Conservation (phyloP, 1,140 invertebrate genomes). For the Stegodyphus mimosarum region DNA sequence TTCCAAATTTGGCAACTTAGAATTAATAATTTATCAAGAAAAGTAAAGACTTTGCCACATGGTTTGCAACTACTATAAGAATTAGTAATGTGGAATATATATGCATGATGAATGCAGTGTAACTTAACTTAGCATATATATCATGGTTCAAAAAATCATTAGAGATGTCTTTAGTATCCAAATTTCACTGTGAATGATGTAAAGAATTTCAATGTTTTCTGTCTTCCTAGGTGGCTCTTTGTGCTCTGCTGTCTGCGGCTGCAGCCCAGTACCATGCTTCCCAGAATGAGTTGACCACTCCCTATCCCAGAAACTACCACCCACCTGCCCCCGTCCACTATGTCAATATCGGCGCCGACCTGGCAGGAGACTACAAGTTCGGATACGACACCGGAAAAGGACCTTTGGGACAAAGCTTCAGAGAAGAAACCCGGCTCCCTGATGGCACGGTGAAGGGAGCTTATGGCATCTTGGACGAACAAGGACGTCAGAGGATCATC, state of each 20-base stretch:
- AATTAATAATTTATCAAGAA: too few relatives aligned
- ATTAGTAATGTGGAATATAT: too few relatives aligned
- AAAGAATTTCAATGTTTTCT: neutral
- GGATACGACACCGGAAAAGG: slow-evolving; percentile 65
- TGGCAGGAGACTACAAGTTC: slow-evolving; percentile 64
- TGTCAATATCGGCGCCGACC: slow-evolving; percentile 62
- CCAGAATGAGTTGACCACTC: slow-evolving; percentile 49
- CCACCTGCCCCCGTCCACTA: slow-evolving; percentile 62
- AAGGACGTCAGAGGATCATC: slow-evolving; percentile 71
- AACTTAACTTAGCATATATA: too few relatives aligned
- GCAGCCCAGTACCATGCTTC: slow-evolving; percentile 30
- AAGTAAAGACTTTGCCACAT: too few relatives aligned
- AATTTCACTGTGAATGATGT: neutral
- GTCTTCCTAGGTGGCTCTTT: slow-evolving; percentile 8
- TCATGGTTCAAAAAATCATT: neutral
- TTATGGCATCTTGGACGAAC: slow-evolving; percentile 73
- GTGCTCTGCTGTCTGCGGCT: neutral
- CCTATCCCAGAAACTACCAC: slow-evolving; percentile 39
- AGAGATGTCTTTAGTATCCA: neutral
- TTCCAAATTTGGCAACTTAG: too few relatives aligned
- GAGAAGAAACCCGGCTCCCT: slow-evolving; percentile 64
- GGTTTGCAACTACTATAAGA: too few relatives aligned
- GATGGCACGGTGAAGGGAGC: slow-evolving; percentile 71
- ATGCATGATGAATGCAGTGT: too few relatives aligned
- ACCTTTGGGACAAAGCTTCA: slow-evolving; percentile 64